A percentile compares a stretch with the other conserved stretches of the same genome.
phyloP scores from a whole-genome alignment of 2,888 invertebrate genomes.

The Eupithecia abbreviata region DNA sequence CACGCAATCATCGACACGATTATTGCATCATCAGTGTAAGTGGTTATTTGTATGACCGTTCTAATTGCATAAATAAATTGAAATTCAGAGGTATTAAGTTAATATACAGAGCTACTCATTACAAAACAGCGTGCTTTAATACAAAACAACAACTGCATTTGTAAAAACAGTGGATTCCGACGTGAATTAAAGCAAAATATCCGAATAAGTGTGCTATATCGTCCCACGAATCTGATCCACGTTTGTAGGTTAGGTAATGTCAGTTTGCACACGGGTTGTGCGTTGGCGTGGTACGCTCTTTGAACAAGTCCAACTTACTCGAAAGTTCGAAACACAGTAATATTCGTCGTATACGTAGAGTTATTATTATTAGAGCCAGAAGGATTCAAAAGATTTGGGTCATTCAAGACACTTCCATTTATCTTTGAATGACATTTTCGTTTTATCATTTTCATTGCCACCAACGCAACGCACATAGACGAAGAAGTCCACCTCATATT shows the following conservation, averaged over 20 bases:
- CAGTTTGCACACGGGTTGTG: conserved; percentile 30
- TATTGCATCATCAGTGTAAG: background rate
- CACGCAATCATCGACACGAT: background rate
- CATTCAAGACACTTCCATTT: background rate
- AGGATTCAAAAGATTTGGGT: background rate
- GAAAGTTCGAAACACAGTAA: background rate
- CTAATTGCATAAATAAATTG: no score
- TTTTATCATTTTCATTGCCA: no score
- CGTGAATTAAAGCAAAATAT: conserved; percentile 44
- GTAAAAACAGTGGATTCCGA: conserved; percentile 27
- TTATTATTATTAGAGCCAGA: background rate
- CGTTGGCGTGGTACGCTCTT: conserved; percentile 27
- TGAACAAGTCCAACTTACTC: background rate
- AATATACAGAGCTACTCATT: conserved; percentile 1
- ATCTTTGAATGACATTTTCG: background rate
- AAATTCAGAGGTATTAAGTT: background rate
- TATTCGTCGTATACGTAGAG: background rate
- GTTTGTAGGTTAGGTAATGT: conserved; percentile 15
- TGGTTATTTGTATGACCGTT: no score
- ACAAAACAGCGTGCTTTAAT: background rate
- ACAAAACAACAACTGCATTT: conserved; percentile 12
- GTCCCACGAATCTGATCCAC: conserved; percentile 23
- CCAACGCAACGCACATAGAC: no score
- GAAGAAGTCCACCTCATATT: no score
- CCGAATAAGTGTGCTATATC: conserved; percentile 16